Evolutionary conservation across 2,888 invertebrate genomes (phyloP).

Genomic region (Panzeria rudis): DNA sequence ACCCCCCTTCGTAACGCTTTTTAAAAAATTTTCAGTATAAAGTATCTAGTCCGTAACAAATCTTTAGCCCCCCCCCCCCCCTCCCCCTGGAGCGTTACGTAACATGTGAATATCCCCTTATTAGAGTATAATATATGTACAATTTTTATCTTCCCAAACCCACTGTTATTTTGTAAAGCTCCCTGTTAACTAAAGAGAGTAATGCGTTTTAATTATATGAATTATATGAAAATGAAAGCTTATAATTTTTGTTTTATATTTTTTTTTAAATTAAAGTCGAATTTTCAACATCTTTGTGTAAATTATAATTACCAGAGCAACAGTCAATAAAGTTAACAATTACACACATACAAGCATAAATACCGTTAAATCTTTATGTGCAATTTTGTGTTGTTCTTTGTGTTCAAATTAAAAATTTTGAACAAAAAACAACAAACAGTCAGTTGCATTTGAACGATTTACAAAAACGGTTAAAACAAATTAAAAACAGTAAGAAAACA

Average conservation of each 20-base stretch:
- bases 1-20: too few species aligned
- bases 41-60: too few species aligned
- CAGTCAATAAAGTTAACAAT: constrained; percentile 27
- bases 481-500: constrained; percentile 17
- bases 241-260: constrained; percentile 13
- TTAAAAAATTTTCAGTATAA: too few species aligned
- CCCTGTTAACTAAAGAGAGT: constrained; percentile 20
- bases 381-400: constrained; percentile 51
- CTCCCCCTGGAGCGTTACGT: too few species aligned
- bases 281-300: constrained; percentile 27
- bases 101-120: too few species aligned
- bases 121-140: too few species aligned
- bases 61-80: too few species aligned
- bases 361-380: constrained; percentile 69
- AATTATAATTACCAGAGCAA: constrained; percentile 45
- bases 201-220: constrained; percentile 50
- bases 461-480: constrained; percentile 62
- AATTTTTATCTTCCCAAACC: too few species aligned
- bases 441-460: constrained; percentile 71
- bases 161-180: constrained; percentile 22
- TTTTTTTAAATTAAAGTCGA: constrained; percentile 11
- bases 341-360: constrained; percentile 47
- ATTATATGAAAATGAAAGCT: constrained; percentile 73
- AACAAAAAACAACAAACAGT: constrained; percentile 26
- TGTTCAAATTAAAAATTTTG: constrained; percentile 21